Conservation (phyloP, 2,888 invertebrate genomes). For the Muschampia plurimacula region DNA sequence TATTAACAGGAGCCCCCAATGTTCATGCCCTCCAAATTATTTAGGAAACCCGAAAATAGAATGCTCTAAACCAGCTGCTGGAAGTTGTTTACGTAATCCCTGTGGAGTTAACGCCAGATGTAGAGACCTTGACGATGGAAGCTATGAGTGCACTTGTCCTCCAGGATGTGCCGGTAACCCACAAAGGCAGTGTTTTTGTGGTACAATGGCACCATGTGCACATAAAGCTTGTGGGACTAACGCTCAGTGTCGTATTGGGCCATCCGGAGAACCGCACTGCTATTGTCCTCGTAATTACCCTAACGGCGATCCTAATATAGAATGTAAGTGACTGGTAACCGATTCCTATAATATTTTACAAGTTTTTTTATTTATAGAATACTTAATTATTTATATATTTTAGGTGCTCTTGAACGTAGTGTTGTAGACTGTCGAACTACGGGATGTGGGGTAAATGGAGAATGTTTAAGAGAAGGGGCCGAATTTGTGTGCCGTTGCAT, state of each 20-base stretch:
- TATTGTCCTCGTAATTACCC: slow-evolving; percentile 94
- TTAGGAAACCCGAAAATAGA: slow-evolving; percentile 92
- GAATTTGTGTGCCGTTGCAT: slow-evolving; percentile 93
- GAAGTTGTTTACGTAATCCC: slow-evolving; percentile 92
- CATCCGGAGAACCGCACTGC: slow-evolving; percentile 91
- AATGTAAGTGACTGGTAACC: slow-evolving; percentile 88
- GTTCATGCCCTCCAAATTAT: slow-evolving; percentile 93
- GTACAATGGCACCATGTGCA: slow-evolving; percentile 91
- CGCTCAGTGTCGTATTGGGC: slow-evolving; percentile 91
- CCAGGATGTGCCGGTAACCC: slow-evolving; percentile 94
- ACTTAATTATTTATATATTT: slow-evolving; percentile 8
- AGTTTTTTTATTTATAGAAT: background rate
- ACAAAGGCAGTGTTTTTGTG: slow-evolving; percentile 92
- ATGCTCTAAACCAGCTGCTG: slow-evolving; percentile 89
- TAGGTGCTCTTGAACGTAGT: slow-evolving; percentile 86
- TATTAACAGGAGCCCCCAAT: slow-evolving; percentile 90
- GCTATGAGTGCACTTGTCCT: slow-evolving; percentile 93
- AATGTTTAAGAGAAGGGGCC: slow-evolving; percentile 93
- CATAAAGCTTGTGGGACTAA: slow-evolving; percentile 92
- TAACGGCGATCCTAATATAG: slow-evolving; percentile 93
- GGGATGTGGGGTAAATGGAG: slow-evolving; percentile 94
- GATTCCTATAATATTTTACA: background rate
- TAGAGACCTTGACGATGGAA: slow-evolving; percentile 89
- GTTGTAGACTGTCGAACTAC: slow-evolving; percentile 92
- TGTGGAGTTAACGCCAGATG: slow-evolving; percentile 95